A percentile compares a stretch with the other conserved stretches of the same genome.
phyloP scores from a whole-genome alignment of 2,888 invertebrate genomes.

The Tridacna crocea region DNA sequence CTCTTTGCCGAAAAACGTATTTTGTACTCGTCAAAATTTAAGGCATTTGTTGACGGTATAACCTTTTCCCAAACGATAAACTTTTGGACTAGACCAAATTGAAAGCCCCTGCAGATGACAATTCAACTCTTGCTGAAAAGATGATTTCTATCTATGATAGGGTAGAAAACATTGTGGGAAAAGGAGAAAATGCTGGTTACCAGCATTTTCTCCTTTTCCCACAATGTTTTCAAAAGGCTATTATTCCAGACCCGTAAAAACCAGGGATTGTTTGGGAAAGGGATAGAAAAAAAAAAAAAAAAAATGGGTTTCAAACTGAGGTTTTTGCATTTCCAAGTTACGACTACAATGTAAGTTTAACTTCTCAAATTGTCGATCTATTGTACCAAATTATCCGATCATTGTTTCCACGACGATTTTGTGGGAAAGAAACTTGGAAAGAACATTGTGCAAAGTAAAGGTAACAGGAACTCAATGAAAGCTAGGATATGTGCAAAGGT shows the following conservation, averaged over 20 bases:
- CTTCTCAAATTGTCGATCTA: no score
- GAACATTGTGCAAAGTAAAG: no score
- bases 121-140: background rate
- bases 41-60: background rate
- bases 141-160: background rate
- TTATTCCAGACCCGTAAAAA: background rate
- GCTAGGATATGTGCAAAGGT: no score
- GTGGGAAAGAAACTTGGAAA: no score
- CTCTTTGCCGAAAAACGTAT: background rate
- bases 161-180: background rate
- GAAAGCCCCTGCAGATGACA: background rate
- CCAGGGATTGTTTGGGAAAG: background rate
- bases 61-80: no score
- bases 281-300: no score
- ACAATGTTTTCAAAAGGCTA: background rate
- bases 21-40: background rate
- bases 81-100: background rate
- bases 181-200: background rate
- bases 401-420: no score
- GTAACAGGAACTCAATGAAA: no score
- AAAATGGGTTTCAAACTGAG: no score
- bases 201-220: conserved; percentile 1
- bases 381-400: no score
- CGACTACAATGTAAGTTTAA: no score
- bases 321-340: no score